phyloP scores from a whole-genome alignment of 2,113 vertebrate species.

The Loxodonta africana region DNA sequence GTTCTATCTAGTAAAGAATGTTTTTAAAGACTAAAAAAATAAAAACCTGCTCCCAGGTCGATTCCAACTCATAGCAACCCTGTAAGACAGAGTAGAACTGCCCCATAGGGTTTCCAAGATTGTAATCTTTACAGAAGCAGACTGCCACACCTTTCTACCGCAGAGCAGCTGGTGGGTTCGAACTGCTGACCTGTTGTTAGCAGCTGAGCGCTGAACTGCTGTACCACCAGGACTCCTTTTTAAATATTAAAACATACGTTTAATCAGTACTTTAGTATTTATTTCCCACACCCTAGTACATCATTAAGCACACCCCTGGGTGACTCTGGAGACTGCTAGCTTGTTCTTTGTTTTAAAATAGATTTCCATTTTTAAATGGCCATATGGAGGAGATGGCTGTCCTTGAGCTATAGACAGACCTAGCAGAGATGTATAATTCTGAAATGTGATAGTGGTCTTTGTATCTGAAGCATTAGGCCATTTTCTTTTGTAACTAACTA shows the following conservation, averaged over 20 bases:
- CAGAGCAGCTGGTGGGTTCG: neutral
- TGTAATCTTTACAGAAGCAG: neutral
- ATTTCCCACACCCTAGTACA: neutral
- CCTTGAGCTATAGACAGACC: neutral
- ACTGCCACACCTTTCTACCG: neutral
- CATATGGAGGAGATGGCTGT: neutral
- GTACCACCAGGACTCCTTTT: neutral
- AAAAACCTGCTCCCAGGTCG: too few relatives aligned
- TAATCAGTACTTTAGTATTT: neutral
- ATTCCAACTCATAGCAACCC: neutral
- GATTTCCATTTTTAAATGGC: neutral
- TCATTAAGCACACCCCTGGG: neutral
- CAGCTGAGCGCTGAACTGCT: neutral
- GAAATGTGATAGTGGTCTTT: neutral
- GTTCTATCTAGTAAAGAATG: neutral
- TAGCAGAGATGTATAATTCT: neutral
- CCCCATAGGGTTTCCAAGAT: neutral
- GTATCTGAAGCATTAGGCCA: neutral
- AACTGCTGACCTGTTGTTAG: neutral
- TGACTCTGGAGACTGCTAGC: neutral
- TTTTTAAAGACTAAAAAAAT: neutral
- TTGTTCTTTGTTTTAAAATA: conserved; percentile 50
- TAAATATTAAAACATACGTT: neutral
- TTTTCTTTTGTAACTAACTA: neutral
- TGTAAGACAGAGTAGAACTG: neutral